Conservation (phyloP, 1,140 invertebrate species). For the Drosophila athabasca region DNA sequence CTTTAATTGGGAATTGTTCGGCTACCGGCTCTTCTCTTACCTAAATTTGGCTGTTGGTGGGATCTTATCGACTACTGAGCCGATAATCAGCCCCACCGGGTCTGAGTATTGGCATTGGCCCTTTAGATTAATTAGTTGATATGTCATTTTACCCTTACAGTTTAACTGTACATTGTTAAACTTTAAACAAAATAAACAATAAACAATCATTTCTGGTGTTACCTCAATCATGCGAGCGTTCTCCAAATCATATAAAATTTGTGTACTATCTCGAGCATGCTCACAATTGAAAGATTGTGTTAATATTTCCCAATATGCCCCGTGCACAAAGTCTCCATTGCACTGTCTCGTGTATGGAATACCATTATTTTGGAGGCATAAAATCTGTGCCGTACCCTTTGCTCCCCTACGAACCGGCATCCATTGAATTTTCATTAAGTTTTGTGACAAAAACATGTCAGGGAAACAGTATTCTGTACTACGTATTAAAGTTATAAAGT, state of each 20-base stretch:
- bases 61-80: too few relatives aligned
- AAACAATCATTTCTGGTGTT: constrained; percentile 28
- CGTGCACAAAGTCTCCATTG: constrained; percentile 66
- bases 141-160: too few relatives aligned
- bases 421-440: constrained; percentile 53
- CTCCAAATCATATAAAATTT: constrained; percentile 45
- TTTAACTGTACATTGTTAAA: too few relatives aligned
- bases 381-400: constrained; percentile 29
- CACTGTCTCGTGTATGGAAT: constrained; percentile 61
- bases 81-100: too few relatives aligned
- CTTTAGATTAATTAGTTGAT: too few relatives aligned
- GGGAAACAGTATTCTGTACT: constrained; percentile 77
- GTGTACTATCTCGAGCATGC: constrained; percentile 26
- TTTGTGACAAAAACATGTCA: constrained; percentile 13
- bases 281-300: constrained; percentile 19
- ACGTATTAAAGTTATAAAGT: constrained; percentile 14
- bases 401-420: constrained; percentile 41
- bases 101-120: too few relatives aligned
- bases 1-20: too few relatives aligned
- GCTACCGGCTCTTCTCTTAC: too few relatives aligned
- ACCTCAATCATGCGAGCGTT: constrained; percentile 16
- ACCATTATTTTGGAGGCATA: too few relatives aligned
- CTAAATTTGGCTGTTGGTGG: too few relatives aligned
- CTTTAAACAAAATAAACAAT: too few relatives aligned
- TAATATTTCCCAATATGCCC: constrained; percentile 58